Evolutionary conservation across 2,797 vertebrate species (phyloP), one percentile per base, ranked within the genome.

Genomic region (Buphagus erythrorhynchus): DNA sequence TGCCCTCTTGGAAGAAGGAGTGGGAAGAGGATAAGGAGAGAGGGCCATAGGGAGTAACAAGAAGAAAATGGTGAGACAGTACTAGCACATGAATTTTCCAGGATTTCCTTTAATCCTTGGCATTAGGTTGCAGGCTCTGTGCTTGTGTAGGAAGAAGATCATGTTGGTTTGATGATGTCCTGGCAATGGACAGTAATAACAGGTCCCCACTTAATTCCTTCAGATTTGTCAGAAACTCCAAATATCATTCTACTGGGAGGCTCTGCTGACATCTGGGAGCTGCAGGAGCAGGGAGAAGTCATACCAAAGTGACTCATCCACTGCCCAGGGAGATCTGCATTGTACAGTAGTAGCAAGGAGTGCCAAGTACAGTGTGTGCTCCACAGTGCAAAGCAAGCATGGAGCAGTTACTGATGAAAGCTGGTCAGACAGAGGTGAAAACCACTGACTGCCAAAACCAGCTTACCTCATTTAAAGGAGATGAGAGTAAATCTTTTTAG

Each of bases 361-460:
- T 61, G 72, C 48, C 6, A 13, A 52, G 52, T 35, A 63, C 2
- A 2, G 43, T 0, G 0, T 48, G 58, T 4, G 2, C 49, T 86
- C 22, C 24, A 31, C 38, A 18, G 22, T 25, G 24, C 35, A n/a
- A 71, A 35, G 59, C 31, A 31, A 65, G 58, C 36, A 54, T 10
- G 2, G 66, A 71, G 76, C 48, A 65, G 31, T 66, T 71, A 71
- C 16, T 80, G 17, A 11, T 12, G 42, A 81, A 88, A 84, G 1
- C 21, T 66, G 26, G 31, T 42, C 76, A 86, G 72, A 26, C 26
- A 72, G 42, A 88, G 38, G 55, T 66, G 78, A 81, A 91, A 90
- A 33, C 1, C 51, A 36, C 59, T 79, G 71, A 21, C 31, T 55
- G 67, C 22, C 75, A 76, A 51, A 89, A 82, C 3, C 43, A 85